Conservation (phyloP, 2,113 vertebrate species). For the Bujurquina vittata region DNA sequence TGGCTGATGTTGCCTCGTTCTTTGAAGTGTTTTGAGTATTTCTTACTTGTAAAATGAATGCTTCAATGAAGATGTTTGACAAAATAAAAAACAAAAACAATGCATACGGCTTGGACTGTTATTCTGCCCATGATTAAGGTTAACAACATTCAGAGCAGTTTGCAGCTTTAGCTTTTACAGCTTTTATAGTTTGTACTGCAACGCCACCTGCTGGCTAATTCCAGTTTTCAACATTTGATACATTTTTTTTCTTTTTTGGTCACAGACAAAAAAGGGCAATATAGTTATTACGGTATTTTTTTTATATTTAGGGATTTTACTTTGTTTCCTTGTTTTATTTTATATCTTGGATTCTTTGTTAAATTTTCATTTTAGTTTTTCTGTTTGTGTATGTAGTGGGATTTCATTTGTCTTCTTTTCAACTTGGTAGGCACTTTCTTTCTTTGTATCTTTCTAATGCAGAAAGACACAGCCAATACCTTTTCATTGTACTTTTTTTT, state of each 20-base stretch:
- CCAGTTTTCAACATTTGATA: too few relatives aligned
- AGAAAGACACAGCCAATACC: too few relatives aligned
- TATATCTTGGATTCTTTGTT: not conserved
- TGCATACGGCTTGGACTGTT: not conserved
- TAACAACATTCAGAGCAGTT: not conserved
- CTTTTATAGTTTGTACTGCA: not conserved
- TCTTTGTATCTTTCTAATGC: too few relatives aligned
- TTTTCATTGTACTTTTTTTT: too few relatives aligned
- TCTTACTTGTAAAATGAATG: slow-evolving; percentile 65
- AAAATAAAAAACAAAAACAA: slow-evolving; percentile 44
- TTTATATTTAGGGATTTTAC: not conserved
- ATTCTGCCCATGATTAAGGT: not conserved
- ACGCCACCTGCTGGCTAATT: slow-evolving; percentile 28
- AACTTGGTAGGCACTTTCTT: too few relatives aligned
- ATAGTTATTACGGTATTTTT: too few relatives aligned
- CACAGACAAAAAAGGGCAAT: not conserved
- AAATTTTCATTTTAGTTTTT: too few relatives aligned
- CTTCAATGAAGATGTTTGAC: slow-evolving; percentile 46
- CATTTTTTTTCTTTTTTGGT: not conserved
- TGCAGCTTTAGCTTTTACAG: not conserved
- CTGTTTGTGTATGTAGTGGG: too few relatives aligned
- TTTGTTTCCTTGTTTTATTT: not conserved
- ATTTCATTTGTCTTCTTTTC: too few relatives aligned
- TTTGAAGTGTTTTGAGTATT: slow-evolving; percentile 45
- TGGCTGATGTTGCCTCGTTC: slow-evolving; percentile 33